A percentile compares a stretch with the other conserved stretches of the same genome.
phyloP scores from a whole-genome alignment of 2,888 invertebrate species.

The Odontocerum albicorne region DNA sequence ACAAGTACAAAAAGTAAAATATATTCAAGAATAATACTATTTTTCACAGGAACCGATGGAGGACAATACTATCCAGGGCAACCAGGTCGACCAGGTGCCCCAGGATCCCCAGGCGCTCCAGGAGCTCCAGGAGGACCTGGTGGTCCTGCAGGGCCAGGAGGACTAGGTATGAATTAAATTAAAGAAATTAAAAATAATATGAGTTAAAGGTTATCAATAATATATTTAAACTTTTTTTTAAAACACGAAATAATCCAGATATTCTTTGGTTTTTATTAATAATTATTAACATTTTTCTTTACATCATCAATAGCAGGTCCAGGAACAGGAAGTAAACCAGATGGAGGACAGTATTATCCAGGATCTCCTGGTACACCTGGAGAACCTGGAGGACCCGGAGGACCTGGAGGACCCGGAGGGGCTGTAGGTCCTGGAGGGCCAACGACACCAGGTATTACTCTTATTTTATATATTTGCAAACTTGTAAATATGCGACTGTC shows the following conservation, averaged over 20 bases:
- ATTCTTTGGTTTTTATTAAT: too few species aligned
- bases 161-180: too few species aligned
- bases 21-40: too few species aligned
- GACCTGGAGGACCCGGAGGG: conserved; percentile 6
- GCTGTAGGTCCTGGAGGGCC: conserved; percentile 44
- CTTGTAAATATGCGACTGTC: too few species aligned
- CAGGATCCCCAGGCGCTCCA: conserved; percentile 38
- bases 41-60: conserved; percentile 35
- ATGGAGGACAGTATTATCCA: conserved; percentile 18
- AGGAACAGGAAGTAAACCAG: neutral
- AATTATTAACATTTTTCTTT: too few species aligned
- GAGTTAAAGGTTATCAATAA: too few species aligned
- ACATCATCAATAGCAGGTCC: too few species aligned
- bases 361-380: conserved; percentile 43
- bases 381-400: conserved; percentile 38
- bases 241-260: too few species aligned
- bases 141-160: conserved; percentile 24
- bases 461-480: conserved; percentile 20
- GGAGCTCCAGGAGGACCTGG: conserved; percentile 39
- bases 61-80: conserved; percentile 39
- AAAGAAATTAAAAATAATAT: too few species aligned
- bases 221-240: too few species aligned
- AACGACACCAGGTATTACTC: conserved; percentile 49
- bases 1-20: too few species aligned
- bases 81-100: conserved; percentile 29